Conservation (phyloP, 2,888 invertebrate genomes). For the Leucophenga maculata region DNA sequence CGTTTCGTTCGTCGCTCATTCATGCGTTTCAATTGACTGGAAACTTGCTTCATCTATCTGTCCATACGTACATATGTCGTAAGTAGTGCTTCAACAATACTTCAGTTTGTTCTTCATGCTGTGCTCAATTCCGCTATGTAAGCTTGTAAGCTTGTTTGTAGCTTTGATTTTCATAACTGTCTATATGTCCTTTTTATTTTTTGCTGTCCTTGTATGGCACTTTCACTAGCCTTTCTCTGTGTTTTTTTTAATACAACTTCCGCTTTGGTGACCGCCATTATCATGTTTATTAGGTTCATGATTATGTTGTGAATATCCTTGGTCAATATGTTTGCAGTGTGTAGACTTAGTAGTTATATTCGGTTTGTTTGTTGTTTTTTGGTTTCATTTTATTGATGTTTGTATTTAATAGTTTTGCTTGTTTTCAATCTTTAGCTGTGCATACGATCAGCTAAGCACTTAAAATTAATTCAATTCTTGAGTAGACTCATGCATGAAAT, state of each 20-base stretch:
- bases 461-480: too few species aligned
- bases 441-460: too few species aligned
- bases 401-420: constrained; percentile 9
- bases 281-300: constrained; percentile 25
- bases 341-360: not conserved
- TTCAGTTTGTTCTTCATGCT: not conserved
- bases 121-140: constrained; percentile 12
- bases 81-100: too few species aligned
- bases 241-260: constrained; percentile 16
- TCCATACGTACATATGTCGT: not conserved
- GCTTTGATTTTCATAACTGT: constrained; percentile 36
- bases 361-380: constrained; percentile 1
- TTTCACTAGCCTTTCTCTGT: not conserved
- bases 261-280: constrained; percentile 18
- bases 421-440: too few species aligned
- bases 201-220: not conserved
- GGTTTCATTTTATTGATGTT: not conserved
- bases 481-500: too few species aligned
- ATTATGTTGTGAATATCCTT: constrained; percentile 10
- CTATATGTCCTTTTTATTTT: not conserved
- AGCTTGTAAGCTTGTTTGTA: constrained; percentile 55
- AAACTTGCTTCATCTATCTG: constrained; percentile 42
- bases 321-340: constrained; percentile 13
- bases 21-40: constrained; percentile 61
- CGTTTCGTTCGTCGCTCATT: constrained; percentile 51